These are phyloP conservation scores for Pristis pectinata DNA, from an alignment of 2,797 vertebrate genomes.

Conservation along the genomic window DNA sequence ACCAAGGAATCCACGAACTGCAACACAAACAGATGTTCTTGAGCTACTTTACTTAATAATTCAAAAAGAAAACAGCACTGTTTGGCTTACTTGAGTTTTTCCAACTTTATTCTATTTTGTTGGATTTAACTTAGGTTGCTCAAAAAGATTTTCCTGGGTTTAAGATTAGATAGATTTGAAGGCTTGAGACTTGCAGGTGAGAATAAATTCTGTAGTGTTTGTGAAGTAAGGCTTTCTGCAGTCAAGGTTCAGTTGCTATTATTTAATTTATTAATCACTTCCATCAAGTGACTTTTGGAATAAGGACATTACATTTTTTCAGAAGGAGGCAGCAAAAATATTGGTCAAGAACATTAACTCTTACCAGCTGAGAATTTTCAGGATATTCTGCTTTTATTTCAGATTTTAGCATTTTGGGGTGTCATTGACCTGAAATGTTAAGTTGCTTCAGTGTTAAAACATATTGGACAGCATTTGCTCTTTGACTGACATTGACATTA, in stretches of 20 bases:
- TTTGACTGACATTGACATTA: not conserved
- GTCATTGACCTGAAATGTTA: not conserved
- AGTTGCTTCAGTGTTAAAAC: not conserved
- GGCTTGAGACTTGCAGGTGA: not conserved
- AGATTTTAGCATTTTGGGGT: not conserved
- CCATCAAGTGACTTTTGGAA: not conserved
- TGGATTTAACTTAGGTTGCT: not conserved
- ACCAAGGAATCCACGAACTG: slow-evolving; percentile 65
- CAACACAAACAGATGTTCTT: slow-evolving; percentile 75
- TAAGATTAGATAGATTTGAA: not conserved
- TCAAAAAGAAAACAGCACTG: not conserved
- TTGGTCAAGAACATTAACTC: not conserved
- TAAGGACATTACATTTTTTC: not conserved
- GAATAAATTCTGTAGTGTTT: not conserved
- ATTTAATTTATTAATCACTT: not conserved
- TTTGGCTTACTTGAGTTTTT: slow-evolving; percentile 10
- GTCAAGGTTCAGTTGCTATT: not conserved
- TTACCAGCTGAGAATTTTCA: not conserved
- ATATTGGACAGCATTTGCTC: not conserved
- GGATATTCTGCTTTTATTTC: not conserved
- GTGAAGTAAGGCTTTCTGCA: not conserved
- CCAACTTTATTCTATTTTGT: not conserved
- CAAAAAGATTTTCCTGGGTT: not conserved
- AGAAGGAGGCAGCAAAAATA: not conserved
- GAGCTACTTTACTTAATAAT: slow-evolving; percentile 61